Percentiles rank a stretch among this genome's conserved stretches.
Conservation (phyloP, 2,113 vertebrate genomes). For the Perognathus longimembris region DNA sequence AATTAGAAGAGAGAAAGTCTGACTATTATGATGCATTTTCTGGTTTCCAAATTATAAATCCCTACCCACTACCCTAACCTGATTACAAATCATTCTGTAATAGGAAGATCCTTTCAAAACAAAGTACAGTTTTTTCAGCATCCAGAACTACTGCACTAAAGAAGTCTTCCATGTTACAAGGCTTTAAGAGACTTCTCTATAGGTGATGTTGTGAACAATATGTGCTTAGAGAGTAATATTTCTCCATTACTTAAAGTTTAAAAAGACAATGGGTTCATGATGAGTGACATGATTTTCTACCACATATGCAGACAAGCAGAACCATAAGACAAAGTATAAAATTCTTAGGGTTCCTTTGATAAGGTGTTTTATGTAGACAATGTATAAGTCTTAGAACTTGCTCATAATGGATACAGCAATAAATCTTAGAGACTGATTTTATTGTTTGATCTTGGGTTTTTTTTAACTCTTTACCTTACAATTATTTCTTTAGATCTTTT, state of each 20-base stretch:
- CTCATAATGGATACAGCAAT: background rate
- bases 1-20: background rate
- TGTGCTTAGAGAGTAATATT: background rate
- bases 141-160: background rate
- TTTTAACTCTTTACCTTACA: background rate
- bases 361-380: slow-evolving; percentile 57
- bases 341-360: slow-evolving; percentile 43
- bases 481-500: background rate
- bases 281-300: background rate
- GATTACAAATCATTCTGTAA: slow-evolving; percentile 25
- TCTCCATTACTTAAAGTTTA: slow-evolving; percentile 1
- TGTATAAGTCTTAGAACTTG: background rate
- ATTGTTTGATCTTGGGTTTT: background rate
- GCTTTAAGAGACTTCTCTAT: background rate
- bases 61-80: background rate
- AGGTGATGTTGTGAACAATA: background rate
- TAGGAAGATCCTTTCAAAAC: background rate
- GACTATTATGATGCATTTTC: background rate
- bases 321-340: background rate
- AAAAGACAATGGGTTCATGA: background rate
- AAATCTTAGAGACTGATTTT: slow-evolving; percentile 17
- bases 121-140: background rate
- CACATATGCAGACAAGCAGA: background rate
- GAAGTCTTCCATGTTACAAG: background rate
- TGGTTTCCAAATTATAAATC: background rate